These are phyloP conservation scores for Ophion ellenae DNA, from an alignment of 2,888 invertebrate genomes.

Conservation along the genomic window DNA sequence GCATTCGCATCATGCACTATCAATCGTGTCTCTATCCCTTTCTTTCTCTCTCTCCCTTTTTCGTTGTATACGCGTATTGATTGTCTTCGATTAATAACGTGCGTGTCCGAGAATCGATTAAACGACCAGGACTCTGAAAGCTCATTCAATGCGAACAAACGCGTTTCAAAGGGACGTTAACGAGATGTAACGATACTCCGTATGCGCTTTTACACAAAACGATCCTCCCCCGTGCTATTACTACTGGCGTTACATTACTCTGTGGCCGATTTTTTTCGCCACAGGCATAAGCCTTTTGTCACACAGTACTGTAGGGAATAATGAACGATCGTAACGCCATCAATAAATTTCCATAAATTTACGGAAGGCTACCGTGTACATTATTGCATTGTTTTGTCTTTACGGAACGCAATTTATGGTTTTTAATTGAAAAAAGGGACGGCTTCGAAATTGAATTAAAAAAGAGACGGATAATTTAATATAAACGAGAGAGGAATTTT, in stretches of 20 bases:
- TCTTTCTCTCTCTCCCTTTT: not conserved
- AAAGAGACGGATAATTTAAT: too few species aligned
- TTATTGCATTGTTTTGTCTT: not conserved
- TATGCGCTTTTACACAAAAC: constrained; percentile 21
- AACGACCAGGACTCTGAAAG: constrained; percentile 48
- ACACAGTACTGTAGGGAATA: constrained; percentile 35
- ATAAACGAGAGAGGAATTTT: too few species aligned
- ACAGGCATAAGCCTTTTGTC: not conserved
- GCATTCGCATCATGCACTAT: constrained; percentile 30
- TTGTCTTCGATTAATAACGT: constrained; percentile 65
- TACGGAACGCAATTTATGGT: too few species aligned
- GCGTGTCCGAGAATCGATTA: constrained; percentile 57
- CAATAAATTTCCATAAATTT: constrained; percentile 24
- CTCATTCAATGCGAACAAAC: constrained; percentile 47
- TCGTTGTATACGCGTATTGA: constrained; percentile 47
- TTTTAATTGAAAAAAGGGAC: too few species aligned
- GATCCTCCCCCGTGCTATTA: constrained; percentile 41
- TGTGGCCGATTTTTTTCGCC: not conserved
- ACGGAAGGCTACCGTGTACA: not conserved
- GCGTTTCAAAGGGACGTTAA: constrained; percentile 64
- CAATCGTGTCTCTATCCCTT: constrained; percentile 27
- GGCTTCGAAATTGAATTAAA: not conserved
- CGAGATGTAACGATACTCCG: constrained; percentile 61
- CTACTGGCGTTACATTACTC: constrained; percentile 40
- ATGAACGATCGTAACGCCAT: constrained; percentile 6